Evolutionary conservation across 1,140 invertebrate species (phyloP).

Genomic region (Cardiocondyla obscurior): DNA sequence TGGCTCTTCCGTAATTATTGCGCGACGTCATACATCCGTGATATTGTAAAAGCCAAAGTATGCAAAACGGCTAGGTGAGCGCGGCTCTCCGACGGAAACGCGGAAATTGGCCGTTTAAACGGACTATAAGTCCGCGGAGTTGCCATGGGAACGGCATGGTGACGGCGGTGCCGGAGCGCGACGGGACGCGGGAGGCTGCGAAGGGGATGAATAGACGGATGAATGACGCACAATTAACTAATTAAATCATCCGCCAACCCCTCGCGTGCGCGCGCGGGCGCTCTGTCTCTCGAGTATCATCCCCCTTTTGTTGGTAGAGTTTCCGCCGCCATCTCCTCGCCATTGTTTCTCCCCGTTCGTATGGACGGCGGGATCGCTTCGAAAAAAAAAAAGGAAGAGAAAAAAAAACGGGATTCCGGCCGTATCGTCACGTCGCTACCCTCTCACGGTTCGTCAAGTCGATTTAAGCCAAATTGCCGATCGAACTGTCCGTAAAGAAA

Average conservation of each 20-base stretch:
- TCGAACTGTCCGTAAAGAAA: conserved; percentile 56
- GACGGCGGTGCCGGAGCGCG: conserved; percentile 68
- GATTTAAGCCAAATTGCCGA: conserved; percentile 56
- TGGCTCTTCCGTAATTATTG: neutral
- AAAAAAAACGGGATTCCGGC: conserved; percentile 7
- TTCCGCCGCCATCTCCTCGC: conserved; percentile 75
- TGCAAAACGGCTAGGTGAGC: neutral
- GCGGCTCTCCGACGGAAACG: conserved; percentile 54
- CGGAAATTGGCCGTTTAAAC: conserved; percentile 64
- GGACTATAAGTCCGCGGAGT: conserved; percentile 73
- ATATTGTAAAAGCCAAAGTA: neutral
- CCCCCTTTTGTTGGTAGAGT: conserved; percentile 79
- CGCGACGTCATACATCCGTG: neutral
- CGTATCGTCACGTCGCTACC: conserved; percentile 47
- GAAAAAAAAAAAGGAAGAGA: conserved; percentile 7
- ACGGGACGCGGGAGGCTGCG: conserved; percentile 62
- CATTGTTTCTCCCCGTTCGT: conserved; percentile 66
- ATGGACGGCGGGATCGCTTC: conserved; percentile 20
- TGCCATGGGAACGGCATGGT: conserved; percentile 80
- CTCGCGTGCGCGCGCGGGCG: conserved; percentile 70
- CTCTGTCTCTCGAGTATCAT: conserved; percentile 81
- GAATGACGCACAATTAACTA: conserved; percentile 84
- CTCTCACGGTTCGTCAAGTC: conserved; percentile 62
- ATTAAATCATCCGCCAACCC: conserved; percentile 83
- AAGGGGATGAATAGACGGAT: conserved; percentile 83